Evolutionary conservation across 2,797 vertebrate genomes (phyloP).

Genomic region (Myotis findleyi): DNA sequence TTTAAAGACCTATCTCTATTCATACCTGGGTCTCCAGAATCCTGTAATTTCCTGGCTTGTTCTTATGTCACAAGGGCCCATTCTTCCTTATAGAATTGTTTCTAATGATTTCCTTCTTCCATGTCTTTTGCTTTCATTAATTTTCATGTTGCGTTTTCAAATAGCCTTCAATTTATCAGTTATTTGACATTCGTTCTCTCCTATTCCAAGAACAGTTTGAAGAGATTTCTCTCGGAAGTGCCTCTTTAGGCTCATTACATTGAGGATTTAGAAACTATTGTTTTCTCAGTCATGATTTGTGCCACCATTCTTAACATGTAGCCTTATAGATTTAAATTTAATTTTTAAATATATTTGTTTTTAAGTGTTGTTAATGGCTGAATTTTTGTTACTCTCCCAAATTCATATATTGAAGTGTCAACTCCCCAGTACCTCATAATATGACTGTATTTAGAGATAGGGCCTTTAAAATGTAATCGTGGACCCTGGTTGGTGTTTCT

Average conservation of each 20-base stretch:
- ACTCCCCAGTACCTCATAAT: background rate
- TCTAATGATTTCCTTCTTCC: background rate
- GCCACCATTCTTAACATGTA: background rate
- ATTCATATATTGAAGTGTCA: background rate
- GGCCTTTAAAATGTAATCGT: background rate
- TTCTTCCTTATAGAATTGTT: background rate
- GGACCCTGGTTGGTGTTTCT: too few relatives aligned
- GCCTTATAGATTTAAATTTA: background rate
- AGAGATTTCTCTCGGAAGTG: background rate
- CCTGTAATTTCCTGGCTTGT: background rate
- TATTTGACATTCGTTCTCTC: background rate
- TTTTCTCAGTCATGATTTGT: background rate
- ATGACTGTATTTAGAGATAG: background rate
- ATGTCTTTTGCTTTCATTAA: background rate
- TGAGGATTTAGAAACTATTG: background rate
- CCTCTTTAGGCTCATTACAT: background rate
- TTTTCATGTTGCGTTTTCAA: background rate
- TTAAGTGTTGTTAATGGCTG: background rate
- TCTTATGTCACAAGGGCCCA: background rate
- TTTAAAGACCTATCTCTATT: background rate
- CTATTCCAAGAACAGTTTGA: background rate
- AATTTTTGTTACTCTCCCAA: background rate
- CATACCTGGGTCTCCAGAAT: background rate
- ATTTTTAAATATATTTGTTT: background rate
- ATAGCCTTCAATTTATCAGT: background rate